phyloP scores from a whole-genome alignment of 2,888 invertebrate species.

The Rhorus exstirpatorius region DNA sequence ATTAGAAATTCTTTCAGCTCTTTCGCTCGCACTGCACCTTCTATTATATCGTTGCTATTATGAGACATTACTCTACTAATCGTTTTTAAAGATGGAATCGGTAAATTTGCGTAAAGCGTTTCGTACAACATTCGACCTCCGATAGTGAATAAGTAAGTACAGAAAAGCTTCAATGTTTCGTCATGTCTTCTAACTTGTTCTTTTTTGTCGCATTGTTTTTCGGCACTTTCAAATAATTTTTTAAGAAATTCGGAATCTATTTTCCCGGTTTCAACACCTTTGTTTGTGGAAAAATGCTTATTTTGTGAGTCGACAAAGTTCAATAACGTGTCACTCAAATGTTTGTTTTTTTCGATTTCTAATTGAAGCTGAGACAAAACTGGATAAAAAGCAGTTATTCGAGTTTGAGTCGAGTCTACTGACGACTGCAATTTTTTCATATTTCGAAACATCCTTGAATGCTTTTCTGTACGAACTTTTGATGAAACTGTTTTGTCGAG shows the following conservation, averaged over 20 bases:
- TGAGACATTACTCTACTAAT: constrained; percentile 48
- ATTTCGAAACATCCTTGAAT: constrained; percentile 2
- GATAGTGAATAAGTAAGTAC: constrained; percentile 60
- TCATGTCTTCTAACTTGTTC: constrained; percentile 43
- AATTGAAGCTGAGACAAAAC: constrained; percentile 15
- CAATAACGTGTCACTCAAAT: constrained; percentile 12
- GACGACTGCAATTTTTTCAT: constrained; percentile 35
- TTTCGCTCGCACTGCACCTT: constrained; percentile 61
- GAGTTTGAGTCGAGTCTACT: constrained; percentile 27
- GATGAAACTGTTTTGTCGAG: constrained; percentile 6
- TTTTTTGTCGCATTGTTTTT: background rate
- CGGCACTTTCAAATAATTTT: constrained; percentile 21
- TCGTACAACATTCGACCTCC: constrained; percentile 70
- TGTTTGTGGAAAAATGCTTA: background rate
- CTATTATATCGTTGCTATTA: constrained; percentile 52
- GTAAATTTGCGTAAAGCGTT: constrained; percentile 64
- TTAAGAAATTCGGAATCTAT: constrained; percentile 11
- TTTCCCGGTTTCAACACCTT: background rate
- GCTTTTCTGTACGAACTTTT: constrained; percentile 10
- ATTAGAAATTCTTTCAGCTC: constrained; percentile 6
- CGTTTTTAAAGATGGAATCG: constrained; percentile 64
- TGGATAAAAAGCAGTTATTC: constrained; percentile 39
- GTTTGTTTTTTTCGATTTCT: constrained; percentile 9
- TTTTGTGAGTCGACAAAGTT: background rate
- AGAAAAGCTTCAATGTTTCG: constrained; percentile 45